Evolutionary conservation across 1,140 invertebrate species (phyloP).

Genomic region (Microplitis mediator): DNA sequence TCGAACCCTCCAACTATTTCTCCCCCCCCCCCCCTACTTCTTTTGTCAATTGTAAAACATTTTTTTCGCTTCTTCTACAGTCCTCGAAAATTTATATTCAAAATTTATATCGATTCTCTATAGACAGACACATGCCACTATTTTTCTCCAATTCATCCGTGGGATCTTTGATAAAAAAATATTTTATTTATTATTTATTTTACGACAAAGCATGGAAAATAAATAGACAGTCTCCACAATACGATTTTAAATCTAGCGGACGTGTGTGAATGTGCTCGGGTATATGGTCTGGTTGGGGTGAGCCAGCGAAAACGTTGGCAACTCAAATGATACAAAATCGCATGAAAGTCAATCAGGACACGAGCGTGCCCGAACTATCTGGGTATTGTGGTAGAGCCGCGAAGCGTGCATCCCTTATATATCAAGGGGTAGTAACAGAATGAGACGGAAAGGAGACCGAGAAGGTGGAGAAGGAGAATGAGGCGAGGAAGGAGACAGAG

Average conservation of each 20-base stretch:
- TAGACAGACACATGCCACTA: too few relatives aligned
- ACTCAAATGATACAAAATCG: slow-evolving; percentile 39
- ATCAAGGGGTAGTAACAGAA: slow-evolving; percentile 4
- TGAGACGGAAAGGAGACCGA: not conserved
- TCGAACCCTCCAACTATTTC: slow-evolving; percentile 7
- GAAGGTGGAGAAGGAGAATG: too few relatives aligned
- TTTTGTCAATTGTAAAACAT: not conserved
- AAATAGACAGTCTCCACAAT: too few relatives aligned
- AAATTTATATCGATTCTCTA: too few relatives aligned
- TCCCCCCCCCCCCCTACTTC: not conserved
- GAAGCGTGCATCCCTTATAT: slow-evolving; percentile 39
- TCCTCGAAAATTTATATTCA: too few relatives aligned
- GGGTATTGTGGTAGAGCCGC: slow-evolving; percentile 37
- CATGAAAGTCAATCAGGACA: slow-evolving; percentile 41
- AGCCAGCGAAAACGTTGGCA: not conserved
- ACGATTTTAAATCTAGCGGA: too few relatives aligned
- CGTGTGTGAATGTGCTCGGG: not conserved
- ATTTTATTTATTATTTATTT: too few relatives aligned
- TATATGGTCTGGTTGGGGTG: not conserved
- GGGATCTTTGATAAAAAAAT: too few relatives aligned
- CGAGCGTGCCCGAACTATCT: slow-evolving; percentile 2
- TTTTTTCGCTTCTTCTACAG: too few relatives aligned
- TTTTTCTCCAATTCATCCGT: too few relatives aligned
- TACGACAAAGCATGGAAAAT: too few relatives aligned
- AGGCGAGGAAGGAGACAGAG: too few relatives aligned